These are phyloP conservation scores for Folsomia manolachei DNA, from an alignment of 2,888 invertebrate genomes.

Conservation along the genomic window DNA sequence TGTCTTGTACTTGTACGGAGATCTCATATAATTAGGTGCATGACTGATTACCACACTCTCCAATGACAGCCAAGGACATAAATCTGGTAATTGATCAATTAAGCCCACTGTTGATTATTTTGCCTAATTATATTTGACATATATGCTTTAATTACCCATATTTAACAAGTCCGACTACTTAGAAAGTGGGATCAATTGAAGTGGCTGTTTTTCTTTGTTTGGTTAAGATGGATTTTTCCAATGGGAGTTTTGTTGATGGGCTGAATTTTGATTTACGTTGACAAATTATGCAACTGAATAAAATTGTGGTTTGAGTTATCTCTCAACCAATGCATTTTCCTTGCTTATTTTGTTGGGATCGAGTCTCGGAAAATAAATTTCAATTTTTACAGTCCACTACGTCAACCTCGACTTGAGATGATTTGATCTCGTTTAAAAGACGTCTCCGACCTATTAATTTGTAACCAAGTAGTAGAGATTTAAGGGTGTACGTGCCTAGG, in stretches of 20 bases:
- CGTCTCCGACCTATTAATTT: too few relatives aligned
- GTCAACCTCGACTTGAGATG: too few relatives aligned
- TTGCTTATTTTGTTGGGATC: too few relatives aligned
- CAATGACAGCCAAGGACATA: too few relatives aligned
- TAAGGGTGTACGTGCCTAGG: neutral
- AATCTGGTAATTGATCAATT: neutral
- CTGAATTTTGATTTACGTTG: neutral
- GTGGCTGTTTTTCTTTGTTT: too few relatives aligned
- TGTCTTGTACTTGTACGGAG: too few relatives aligned
- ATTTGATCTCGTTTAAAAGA: neutral
- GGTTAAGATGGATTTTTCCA: neutral
- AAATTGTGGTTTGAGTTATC: neutral
- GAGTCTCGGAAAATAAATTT: neutral
- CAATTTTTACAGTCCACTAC: neutral
- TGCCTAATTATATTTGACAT: neutral
- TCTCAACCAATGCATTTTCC: neutral
- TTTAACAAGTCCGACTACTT: neutral
- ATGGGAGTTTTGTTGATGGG: neutral
- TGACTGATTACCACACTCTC: too few relatives aligned
- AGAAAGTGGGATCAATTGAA: neutral
- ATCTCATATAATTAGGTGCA: too few relatives aligned
- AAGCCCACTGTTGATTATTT: neutral
- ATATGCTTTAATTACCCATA: neutral
- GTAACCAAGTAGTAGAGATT: too few relatives aligned
- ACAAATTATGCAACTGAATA: neutral